Base-by-base conservation (phyloP, 2,797 vertebrate genomes). In the Sebastes steindachneri region DNA sequence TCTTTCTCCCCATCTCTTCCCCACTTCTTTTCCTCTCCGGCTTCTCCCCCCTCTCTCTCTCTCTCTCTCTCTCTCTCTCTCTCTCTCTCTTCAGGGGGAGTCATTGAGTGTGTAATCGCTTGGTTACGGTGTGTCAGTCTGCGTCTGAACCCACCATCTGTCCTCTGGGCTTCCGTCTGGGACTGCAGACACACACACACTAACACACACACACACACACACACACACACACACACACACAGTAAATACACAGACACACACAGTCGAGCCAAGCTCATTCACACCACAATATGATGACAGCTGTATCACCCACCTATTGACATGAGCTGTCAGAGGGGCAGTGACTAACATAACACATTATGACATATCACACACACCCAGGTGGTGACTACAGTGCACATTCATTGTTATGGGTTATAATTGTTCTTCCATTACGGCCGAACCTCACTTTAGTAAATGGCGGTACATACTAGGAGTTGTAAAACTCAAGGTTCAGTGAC, bases 101-200 rank as follows among this genome's bases (percentile, higher is more conserved):
- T 92, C 91, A 93, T 92, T 91, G 92, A 89, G 93, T 93, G 93
- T 94, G 93, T 94, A 94, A 94, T 94, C 93, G 82, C 90, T 93
- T 94, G 93, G 93, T 94, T 94, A 94, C 85, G 92, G 92, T 93
- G 92, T 92, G 92, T 94, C 93, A 92, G 92, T 93, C 92, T 94
- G 89, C 78, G 90, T 94, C 90, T 94, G 92, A 94, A 93, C 93
- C 89, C 87, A 86, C 93, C 93, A 94, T 94, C 93, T 94, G 93
- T 94, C 93, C 92, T 93, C 89, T 91, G 93, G 92, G 92, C 88
- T 93, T 93, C 92, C 88, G 92, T 94, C 93, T 94, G 93, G 93
- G 88, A 84, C 86, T 68, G 69, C 81, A 90, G 70, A 79, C 81
- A 77, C 86, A 72, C 84, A 80, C 73, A 57, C 81, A 59, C 75